Base-by-base conservation (phyloP, 2,888 invertebrate genomes). In the Omphaloscelis lunosa region DNA sequence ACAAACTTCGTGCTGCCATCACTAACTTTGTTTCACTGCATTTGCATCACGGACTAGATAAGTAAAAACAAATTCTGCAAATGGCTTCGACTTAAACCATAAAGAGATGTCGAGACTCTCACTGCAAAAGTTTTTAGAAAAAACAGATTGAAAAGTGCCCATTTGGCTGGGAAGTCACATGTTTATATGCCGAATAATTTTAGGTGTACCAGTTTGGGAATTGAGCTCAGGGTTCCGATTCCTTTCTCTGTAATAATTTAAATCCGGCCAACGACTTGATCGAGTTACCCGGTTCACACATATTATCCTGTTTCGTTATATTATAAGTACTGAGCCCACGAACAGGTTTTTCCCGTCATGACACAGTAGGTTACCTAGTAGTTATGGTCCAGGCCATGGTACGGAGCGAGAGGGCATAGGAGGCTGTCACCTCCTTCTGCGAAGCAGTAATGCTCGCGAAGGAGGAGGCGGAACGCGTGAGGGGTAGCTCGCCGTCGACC, bases 1-100 rank as follows among this genome's bases (percentile, higher is more conserved):
- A 84, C 87, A 86, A 91, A 91, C 89, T 92, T 91, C n/a, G 58
- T 34, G 63, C 48, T 29, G 74, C 77, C 79, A 70, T 79, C 75
- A 75, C 79, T 51, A 79, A 87, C 78, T 86, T 86, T 77, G 84
- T 87, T 83, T 80, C 80, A 77, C 77, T 85, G 85, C 84, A 90
- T 86, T 88, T 86, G 82, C 86, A 88, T 80, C 83, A 79, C 59
- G 78, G 85, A 83, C 77, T 85, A 71, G 77, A 85, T 87, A 85
- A 85, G 88, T 85, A 85, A 85, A 82, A 85, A 82, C 79, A 71
- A 80, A 85, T 83, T 81, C 84, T 74, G 75, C 78, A 86, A 84
- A 84, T 75, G 75, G 62, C 62, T 78, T 63, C 61, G 39, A 56
- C 61, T 80, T 45, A 53, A 86, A 51, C 72, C 76, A 75, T 77